A percentile compares a stretch with the other conserved stretches of the same genome.
Evolutionary conservation across 2,113 vertebrate species (phyloP).

Genomic region (Pleuronectes platessa): DNA sequence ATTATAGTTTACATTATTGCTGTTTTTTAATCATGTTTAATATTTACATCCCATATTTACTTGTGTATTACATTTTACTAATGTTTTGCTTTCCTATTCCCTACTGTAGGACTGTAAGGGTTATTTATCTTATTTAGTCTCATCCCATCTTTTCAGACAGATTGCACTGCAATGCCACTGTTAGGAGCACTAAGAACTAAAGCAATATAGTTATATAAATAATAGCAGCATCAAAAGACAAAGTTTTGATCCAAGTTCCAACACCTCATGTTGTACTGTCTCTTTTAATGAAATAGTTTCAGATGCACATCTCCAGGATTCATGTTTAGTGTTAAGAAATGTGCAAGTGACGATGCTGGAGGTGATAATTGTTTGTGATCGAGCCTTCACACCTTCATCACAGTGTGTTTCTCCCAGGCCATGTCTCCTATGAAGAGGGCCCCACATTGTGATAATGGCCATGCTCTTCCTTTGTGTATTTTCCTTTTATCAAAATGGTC

Average conservation of each 20-base stretch:
- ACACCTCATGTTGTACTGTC: neutral
- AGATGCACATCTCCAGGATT: neutral
- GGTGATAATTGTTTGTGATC: neutral
- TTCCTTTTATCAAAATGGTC: neutral
- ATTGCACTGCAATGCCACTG: too few relatives aligned
- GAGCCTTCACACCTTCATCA: neutral
- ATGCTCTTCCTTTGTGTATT: too few relatives aligned
- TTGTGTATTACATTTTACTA: too few relatives aligned
- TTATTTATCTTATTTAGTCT: too few relatives aligned
- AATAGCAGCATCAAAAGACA: neutral
- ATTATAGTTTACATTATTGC: too few relatives aligned
- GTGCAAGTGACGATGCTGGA: neutral
- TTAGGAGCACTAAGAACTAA: too few relatives aligned
- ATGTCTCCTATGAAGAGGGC: neutral
- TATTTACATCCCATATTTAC: too few relatives aligned
- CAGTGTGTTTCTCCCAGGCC: neutral
- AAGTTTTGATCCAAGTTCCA: neutral
- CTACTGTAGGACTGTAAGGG: too few relatives aligned
- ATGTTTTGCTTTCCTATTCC: too few relatives aligned
- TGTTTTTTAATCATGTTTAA: too few relatives aligned
- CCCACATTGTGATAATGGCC: neutral
- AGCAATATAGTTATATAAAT: too few relatives aligned
- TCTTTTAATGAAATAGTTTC: neutral
- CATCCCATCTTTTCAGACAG: too few relatives aligned
- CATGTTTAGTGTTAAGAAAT: neutral